phyloP scores from a whole-genome alignment of 2,797 vertebrate species.

The Remorina albescens region DNA sequence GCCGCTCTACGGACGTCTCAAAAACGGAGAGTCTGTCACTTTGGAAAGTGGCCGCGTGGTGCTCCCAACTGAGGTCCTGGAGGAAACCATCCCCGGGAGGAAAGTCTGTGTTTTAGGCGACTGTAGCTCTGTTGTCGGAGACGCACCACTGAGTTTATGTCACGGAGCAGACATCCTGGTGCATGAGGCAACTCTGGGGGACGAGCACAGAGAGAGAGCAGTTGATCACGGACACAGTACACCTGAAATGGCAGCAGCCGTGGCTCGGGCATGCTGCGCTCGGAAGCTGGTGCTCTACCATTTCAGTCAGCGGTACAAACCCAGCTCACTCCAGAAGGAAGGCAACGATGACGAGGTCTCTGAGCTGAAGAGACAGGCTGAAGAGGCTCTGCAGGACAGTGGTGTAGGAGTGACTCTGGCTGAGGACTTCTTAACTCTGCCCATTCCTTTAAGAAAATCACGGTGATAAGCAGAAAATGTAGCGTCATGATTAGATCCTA shows the following conservation, averaged over 20 bases:
- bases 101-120: slow-evolving; percentile 94
- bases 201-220: slow-evolving; percentile 87
- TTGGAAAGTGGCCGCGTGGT: slow-evolving; percentile 84
- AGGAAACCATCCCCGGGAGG: slow-evolving; percentile 86
- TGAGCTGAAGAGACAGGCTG: slow-evolving; percentile 88
- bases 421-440: slow-evolving; percentile 92
- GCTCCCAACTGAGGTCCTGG: slow-evolving; percentile 86
- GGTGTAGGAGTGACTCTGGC: slow-evolving; percentile 87
- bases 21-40: slow-evolving; percentile 85
- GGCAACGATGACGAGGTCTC: slow-evolving; percentile 81
- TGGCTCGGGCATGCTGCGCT: slow-evolving; percentile 83
- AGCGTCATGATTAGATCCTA: too few relatives aligned
- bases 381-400: slow-evolving; percentile 77
- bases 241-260: slow-evolving; percentile 84
- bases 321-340: slow-evolving; percentile 73
- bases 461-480: background rate
- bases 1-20: slow-evolving; percentile 90
- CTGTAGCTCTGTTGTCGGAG: slow-evolving; percentile 86
- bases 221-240: slow-evolving; percentile 92
- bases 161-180: slow-evolving; percentile 87
- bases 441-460: slow-evolving; percentile 82
- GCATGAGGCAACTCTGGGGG: slow-evolving; percentile 92
- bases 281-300: slow-evolving; percentile 88
- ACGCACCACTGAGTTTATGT: slow-evolving; percentile 78
- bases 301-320: slow-evolving; percentile 94